Conservation (phyloP, 2,797 vertebrate species). For the Masticophis lateralis region DNA sequence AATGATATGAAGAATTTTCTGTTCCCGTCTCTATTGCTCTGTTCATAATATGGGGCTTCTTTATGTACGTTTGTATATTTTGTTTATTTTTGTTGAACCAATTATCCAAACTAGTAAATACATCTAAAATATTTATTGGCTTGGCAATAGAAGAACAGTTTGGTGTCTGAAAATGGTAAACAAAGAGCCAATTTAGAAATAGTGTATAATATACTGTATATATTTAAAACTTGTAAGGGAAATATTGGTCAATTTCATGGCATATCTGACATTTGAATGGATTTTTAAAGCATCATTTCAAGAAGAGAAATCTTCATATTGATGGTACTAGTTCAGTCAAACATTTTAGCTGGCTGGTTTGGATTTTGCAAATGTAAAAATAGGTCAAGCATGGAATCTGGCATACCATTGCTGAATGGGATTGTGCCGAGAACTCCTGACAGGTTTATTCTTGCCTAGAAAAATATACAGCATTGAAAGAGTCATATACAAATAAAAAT, state of each 20-base stretch:
- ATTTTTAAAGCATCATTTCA: background rate
- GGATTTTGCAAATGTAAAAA: background rate
- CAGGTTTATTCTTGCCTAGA: conserved; percentile 7
- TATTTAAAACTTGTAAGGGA: background rate
- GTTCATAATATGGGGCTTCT: background rate
- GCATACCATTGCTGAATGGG: background rate
- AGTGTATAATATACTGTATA: background rate
- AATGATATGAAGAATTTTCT: background rate
- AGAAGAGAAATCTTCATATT: conserved; percentile 1
- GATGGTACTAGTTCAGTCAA: background rate
- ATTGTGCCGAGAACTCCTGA: background rate
- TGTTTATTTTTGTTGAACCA: background rate
- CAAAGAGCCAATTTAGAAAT: background rate
- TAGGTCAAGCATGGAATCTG: background rate
- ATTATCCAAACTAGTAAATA: background rate
- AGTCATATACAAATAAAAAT: conserved; percentile 1
- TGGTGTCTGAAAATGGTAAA: conserved; percentile 19
- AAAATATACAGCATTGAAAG: conserved; percentile 3
- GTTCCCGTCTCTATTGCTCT: background rate
- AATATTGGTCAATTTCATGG: background rate
- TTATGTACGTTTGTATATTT: background rate
- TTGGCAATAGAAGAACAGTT: conserved; percentile 11
- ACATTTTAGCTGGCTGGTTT: background rate
- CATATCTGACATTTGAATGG: background rate
- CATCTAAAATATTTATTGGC: conserved; percentile 1